These are phyloP conservation scores for Eilema caniola DNA, from an alignment of 2,888 invertebrate genomes.

Conservation along the genomic window DNA sequence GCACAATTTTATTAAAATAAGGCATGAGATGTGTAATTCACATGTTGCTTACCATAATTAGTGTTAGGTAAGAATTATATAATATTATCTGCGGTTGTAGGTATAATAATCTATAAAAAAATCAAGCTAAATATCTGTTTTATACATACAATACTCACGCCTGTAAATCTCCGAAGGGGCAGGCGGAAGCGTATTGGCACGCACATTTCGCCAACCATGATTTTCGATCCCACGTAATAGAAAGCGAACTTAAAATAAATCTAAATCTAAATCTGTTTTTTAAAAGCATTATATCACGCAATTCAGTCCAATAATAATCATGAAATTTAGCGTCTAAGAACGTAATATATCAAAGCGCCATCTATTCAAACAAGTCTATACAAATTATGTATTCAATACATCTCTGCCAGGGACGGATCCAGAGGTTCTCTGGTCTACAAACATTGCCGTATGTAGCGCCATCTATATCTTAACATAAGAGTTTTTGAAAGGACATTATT, in stretches of 20 bases:
- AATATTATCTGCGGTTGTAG: not conserved
- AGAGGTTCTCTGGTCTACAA: not conserved
- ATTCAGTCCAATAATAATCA: not conserved
- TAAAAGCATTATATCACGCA: too few species aligned
- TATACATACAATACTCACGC: too few species aligned
- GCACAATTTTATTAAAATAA: not conserved
- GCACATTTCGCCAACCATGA: too few species aligned
- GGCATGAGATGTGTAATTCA: not conserved
- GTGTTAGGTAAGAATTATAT: not conserved
- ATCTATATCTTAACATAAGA: not conserved
- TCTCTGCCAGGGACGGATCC: too few species aligned
- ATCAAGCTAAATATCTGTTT: too few species aligned
- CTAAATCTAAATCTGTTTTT: too few species aligned
- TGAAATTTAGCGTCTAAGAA: not conserved
- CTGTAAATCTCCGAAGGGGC: too few species aligned
- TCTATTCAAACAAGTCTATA: conserved; percentile 22
- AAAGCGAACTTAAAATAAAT: too few species aligned
- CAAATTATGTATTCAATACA: not conserved
- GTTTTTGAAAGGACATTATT: not conserved
- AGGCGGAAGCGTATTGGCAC: too few species aligned
- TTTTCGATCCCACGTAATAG: too few species aligned
- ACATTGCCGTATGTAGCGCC: not conserved
- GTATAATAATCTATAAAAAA: too few species aligned
- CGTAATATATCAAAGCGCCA: conserved; percentile 23
- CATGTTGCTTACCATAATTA: not conserved